phyloP scores from a whole-genome alignment of 2,797 vertebrate species.

The Halcyon smyrnensis region DNA sequence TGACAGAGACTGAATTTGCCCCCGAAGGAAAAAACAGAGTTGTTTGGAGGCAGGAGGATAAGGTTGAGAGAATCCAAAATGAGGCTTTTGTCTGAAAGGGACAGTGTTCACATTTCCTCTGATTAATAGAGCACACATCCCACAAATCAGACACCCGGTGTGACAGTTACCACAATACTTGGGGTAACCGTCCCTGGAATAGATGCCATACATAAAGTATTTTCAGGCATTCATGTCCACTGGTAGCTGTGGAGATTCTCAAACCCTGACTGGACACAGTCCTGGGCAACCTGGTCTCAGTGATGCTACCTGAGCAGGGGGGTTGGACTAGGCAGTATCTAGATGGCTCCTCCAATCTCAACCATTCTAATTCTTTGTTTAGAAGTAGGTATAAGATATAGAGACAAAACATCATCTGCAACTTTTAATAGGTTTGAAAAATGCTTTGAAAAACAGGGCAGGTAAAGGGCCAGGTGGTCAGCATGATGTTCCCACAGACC shows the following conservation, averaged over 20 bases:
- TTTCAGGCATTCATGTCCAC: neutral
- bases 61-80: neutral
- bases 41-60: neutral
- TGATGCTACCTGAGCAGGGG: neutral
- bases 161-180: neutral
- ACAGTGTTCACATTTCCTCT: neutral
- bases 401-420: neutral
- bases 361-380: neutral
- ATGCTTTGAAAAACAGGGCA: neutral
- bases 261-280: neutral
- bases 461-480: neutral
- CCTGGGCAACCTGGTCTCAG: accelerated
- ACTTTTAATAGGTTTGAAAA: neutral
- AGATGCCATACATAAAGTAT: neutral
- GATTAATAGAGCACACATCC: neutral
- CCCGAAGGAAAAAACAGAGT: neutral
- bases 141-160: neutral
- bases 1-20: neutral
- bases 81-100: neutral
- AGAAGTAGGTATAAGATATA: neutral
- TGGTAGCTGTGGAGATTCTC: neutral
- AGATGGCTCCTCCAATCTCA: neutral
- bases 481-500: neutral
- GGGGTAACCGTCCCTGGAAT: neutral
- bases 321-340: accelerated